Evolutionary conservation across 2,888 invertebrate species (phyloP).

Genomic region (Lordiphosa andalusiaca): DNA sequence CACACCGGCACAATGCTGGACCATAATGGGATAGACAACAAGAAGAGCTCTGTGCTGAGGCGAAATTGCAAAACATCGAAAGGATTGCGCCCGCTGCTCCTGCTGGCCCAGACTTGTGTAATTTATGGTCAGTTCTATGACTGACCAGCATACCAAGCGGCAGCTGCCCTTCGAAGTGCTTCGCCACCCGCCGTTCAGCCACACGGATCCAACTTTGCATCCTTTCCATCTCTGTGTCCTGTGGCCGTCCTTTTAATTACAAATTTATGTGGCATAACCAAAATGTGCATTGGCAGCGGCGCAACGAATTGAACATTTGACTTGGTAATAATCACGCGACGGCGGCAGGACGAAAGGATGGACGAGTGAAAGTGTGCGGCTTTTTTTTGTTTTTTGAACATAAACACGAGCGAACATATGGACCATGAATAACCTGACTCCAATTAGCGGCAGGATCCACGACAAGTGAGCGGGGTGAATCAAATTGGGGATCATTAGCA

Average conservation of each 20-base stretch:
- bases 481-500: too few species aligned
- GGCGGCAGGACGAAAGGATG: conserved; percentile 32
- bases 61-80: conserved; percentile 40
- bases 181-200: conserved; percentile 27
- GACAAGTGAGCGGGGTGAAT: too few species aligned
- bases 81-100: conserved; percentile 45
- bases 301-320: conserved; percentile 42
- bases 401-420: conserved; percentile 15
- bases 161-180: conserved; percentile 43
- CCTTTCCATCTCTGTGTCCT: conserved; percentile 34
- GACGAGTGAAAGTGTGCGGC: conserved; percentile 39
- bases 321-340: conserved; percentile 40
- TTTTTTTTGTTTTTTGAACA: neutral
- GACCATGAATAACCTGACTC: neutral
- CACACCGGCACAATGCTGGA: conserved; percentile 53
- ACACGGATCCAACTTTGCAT: conserved; percentile 39
- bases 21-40: conserved; percentile 45
- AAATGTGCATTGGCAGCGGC: conserved; percentile 43
- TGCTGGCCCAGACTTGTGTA: conserved; percentile 43
- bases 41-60: too few species aligned
- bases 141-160: conserved; percentile 29
- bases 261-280: conserved; percentile 44
- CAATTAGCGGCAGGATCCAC: too few species aligned
- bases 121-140: conserved; percentile 46
- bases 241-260: conserved; percentile 43